Evolutionary conservation across 2,113 vertebrate genomes (phyloP), one percentile per base, ranked within the genome.

Genomic region (Columba janthina): DNA sequence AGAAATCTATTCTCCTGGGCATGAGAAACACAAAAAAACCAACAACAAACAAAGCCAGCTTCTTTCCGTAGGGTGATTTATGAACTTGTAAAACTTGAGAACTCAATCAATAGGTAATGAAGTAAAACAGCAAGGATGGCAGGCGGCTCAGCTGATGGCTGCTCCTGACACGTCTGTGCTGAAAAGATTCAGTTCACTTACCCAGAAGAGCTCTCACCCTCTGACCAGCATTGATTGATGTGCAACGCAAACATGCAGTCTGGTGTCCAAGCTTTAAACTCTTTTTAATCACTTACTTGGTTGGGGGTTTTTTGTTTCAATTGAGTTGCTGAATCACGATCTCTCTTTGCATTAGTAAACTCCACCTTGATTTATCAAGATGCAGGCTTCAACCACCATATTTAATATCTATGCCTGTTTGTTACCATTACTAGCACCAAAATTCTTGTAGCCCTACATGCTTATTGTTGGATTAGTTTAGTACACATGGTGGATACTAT

Each of bases 31-130:
- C 85, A 95, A 13, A 93, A 62, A 85, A 61, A 56, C 17, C 40
- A 40, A 70, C 66, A 42, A 88, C 40, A 65, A 86, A 34, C 58
- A 75, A 88, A 95, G 64, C 66, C 81, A 96, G 85, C 62, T 53
- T 67, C 81, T 86, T 94, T 81, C 92, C 89, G 90, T 34, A 78
- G 51, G 12, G 34, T 84, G 51, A 97, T 96, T 96, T 94, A 97
- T 96, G 81, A 97, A 94, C 85, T 94, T 31, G 17, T 90, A 97
- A 87, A 96, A 95, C 61, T 85, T 46, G 53, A 96, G 76, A 97
- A 96, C 66, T 94, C 74, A 82, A 90, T 97, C 95, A 97, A 93
- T 85, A 97, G 67, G 38, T 88, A 96, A 96, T 94, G 91, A 97
- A 97, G 93, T 81, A 93, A 94, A 97, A 90, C 82, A 95, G 66